Evolutionary conservation across 2,888 invertebrate species (phyloP), one percentile per base, ranked within the genome.

Genomic region (Latrodectus hesperus): DNA sequence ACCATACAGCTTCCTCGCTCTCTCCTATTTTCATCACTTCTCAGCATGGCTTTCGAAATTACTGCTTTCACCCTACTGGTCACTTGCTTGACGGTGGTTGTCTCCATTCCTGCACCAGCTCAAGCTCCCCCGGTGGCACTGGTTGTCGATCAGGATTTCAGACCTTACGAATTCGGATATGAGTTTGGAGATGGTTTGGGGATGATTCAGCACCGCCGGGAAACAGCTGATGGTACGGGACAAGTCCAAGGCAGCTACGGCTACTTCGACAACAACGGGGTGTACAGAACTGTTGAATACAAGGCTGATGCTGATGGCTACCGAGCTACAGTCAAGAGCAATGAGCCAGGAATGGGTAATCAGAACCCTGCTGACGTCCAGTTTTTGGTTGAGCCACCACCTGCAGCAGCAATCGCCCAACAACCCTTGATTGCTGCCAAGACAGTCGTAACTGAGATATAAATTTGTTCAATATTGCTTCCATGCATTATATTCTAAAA

Each of bases 171-270:
- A 49, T 84, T 84, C 22, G 84, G 84, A 10, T 84, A 49, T 22
- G 84, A 84, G 17, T 78, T 84, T 78, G 84, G 84, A 5, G 84
- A 84, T 49, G 84, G 78, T 1, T 1, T 67, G 10, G 84, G 84
- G 2, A 84, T 84, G 84, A 67, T 51, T 10, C 84, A 84, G 51
- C 65, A 78, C 17, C 26, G 74, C 17, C 71, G 26, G 0, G 84
- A 84, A 51, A 64, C 78, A 12, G 65, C 84, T 17, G 73, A 84
- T 51, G 72, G 67, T 5, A 78, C 72, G 22, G 84, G 84, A 16
- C n/a, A 65, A 38, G 78, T 84, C 6, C 67, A 78, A 78, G 84
- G 84, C 3, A 84, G 84, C 49, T 84, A 84, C 38, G 78, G 84
- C 0, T 84, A 84, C n/a, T 6, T 65, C 3, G 84, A 73, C 12